Conservation (phyloP, 2,113 vertebrate genomes). For the Falco punctatus region DNA sequence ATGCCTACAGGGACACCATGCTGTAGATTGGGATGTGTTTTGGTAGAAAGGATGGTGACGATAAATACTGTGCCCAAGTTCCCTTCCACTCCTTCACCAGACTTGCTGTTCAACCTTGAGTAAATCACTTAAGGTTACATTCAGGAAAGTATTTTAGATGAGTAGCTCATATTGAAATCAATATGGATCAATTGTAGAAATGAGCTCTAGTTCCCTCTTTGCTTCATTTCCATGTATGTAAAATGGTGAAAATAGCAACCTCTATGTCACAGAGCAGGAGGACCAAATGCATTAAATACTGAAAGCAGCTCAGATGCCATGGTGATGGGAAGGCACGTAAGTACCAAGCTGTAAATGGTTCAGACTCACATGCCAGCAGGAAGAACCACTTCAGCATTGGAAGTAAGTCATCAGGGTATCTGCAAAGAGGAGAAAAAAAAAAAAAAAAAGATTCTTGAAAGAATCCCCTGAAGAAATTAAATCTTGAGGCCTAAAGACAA, state of each 20-base stretch:
- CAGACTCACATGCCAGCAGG: slow-evolving; percentile 22
- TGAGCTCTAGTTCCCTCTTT: not conserved
- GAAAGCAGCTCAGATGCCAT: not conserved
- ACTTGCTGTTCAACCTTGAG: not conserved
- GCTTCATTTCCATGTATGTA: not conserved
- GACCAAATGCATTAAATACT: not conserved
- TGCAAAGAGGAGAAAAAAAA: not conserved
- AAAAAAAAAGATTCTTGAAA: slow-evolving; percentile 29
- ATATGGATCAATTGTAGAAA: not conserved
- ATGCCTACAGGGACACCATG: not conserved
- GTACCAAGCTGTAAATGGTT: not conserved
- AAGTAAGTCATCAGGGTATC: slow-evolving; percentile 62
- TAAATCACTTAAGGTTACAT: not conserved
- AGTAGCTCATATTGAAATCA: not conserved
- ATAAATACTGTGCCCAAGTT: not conserved
- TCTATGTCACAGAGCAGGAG: not conserved
- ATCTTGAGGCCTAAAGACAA: slow-evolving; percentile 70
- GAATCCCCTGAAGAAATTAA: slow-evolving; percentile 71
- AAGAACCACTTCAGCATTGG: slow-evolving; percentile 52
- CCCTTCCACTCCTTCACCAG: not conserved
- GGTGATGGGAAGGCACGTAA: not conserved
- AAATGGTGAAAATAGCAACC: not conserved
- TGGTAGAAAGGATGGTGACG: not conserved
- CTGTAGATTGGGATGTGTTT: not conserved
- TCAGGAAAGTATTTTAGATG: not conserved